These are phyloP conservation scores for Nemurella pictetii DNA, from an alignment of 2,888 invertebrate genomes.

Conservation along the genomic window DNA sequence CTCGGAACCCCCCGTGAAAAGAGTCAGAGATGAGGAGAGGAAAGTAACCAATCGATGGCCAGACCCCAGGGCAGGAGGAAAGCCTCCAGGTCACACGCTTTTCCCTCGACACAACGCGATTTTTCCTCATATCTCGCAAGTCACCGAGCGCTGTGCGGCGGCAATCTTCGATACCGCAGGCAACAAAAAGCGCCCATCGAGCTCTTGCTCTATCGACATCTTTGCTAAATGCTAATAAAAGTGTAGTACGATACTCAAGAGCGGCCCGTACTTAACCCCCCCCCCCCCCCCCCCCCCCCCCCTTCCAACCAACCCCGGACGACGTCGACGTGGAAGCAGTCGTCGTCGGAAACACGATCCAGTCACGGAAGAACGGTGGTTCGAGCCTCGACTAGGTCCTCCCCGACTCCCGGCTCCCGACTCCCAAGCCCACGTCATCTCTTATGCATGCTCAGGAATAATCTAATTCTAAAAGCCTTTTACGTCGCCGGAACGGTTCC, in stretches of 20 bases:
- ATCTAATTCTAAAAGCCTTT: constrained; percentile 2
- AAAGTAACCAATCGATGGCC: not conserved
- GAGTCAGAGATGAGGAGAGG: not conserved
- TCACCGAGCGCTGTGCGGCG: not conserved
- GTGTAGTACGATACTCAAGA: constrained; percentile 36
- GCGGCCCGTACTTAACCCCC: constrained; percentile 33
- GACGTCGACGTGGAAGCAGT: constrained; percentile 33
- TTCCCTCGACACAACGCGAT: not conserved
- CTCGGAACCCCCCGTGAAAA: not conserved
- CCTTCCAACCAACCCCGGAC: constrained; percentile 34
- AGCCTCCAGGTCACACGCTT: not conserved
- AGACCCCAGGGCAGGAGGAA: too few relatives aligned
- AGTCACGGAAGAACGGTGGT: constrained; percentile 18
- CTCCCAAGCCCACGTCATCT: constrained; percentile 1
- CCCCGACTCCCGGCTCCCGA: too few relatives aligned
- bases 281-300: constrained; percentile 13
- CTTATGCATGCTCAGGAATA: not conserved
- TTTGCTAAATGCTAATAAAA: not conserved
- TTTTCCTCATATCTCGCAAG: not conserved
- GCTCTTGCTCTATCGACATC: not conserved
- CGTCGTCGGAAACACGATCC: constrained; percentile 9
- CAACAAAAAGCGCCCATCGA: not conserved
- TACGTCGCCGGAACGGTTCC: not conserved
- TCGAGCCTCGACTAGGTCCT: constrained; percentile 2
- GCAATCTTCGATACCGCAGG: not conserved